phyloP scores from a whole-genome alignment of 2,797 vertebrate genomes.

The Sebastolobus alascanus region DNA sequence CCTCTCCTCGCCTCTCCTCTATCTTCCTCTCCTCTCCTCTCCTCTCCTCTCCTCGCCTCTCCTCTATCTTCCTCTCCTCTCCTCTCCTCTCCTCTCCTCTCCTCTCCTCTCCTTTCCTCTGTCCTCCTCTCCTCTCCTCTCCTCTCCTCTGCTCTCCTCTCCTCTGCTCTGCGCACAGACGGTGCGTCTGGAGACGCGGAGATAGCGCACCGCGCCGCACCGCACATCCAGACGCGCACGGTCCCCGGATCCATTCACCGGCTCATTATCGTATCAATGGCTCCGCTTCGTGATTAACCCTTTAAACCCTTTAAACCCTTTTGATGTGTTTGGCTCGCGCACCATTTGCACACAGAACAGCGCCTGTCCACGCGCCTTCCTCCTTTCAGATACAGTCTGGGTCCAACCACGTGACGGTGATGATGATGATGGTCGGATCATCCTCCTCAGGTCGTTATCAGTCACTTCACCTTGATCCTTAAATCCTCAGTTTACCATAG shows the following conservation, averaged over 20 bases:
- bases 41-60: too few relatives aligned
- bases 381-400: not conserved
- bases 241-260: too few relatives aligned
- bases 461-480: not conserved
- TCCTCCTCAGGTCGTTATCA: constrained; percentile 9
- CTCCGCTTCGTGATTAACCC: not conserved
- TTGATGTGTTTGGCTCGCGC: too few relatives aligned
- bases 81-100: not conserved
- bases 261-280: not conserved
- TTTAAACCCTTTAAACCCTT: too few relatives aligned
- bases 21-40: too few relatives aligned
- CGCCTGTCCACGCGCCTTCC: not conserved
- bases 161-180: too few relatives aligned
- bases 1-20: too few relatives aligned
- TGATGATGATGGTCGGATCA: not conserved
- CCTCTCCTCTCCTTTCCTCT: not conserved
- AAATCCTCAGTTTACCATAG: not conserved
- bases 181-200: too few relatives aligned
- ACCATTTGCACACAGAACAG: not conserved
- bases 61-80: too few relatives aligned
- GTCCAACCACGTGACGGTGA: not conserved
- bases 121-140: not conserved
- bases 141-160: not conserved
- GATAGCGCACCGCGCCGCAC: too few relatives aligned
- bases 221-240: too few relatives aligned